Percentiles rank a stretch among this genome's conserved stretches.
These are phyloP conservation scores for Aphelenchoides fujianensis DNA, from an alignment of 1,140 invertebrate genomes.

Conservation along the genomic window DNA sequence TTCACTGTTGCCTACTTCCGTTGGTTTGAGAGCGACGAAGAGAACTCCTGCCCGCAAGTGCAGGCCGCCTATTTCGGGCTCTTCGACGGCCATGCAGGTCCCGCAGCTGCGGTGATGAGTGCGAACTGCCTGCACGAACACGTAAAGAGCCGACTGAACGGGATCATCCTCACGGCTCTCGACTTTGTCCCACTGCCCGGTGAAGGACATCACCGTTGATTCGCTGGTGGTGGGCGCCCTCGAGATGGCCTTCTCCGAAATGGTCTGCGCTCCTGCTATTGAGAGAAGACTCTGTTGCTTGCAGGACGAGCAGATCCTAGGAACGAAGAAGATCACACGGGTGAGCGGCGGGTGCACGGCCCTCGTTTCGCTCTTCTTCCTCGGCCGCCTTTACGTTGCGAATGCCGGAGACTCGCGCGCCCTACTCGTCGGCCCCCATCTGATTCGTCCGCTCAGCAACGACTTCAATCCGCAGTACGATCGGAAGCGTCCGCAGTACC, in stretches of 20 bases:
- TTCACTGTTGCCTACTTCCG: neutral
- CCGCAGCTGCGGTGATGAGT: constrained; percentile 76
- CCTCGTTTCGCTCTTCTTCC: constrained; percentile 75
- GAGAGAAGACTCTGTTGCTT: constrained; percentile 32
- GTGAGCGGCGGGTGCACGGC: constrained; percentile 78
- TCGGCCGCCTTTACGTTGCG: constrained; percentile 77
- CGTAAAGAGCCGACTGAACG: constrained; percentile 66
- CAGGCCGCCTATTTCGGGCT: constrained; percentile 73
- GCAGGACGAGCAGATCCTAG: constrained; percentile 70
- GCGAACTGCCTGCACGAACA: constrained; percentile 76
- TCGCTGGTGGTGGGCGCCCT: constrained; percentile 72
- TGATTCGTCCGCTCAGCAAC: constrained; percentile 68
- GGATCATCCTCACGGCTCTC: constrained; percentile 46
- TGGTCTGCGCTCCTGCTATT: constrained; percentile 65
- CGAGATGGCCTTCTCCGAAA: constrained; percentile 72
- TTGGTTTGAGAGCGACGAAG: constrained; percentile 53
- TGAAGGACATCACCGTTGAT: constrained; percentile 65
- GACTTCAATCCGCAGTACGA: constrained; percentile 76
- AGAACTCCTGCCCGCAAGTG: constrained; percentile 50
- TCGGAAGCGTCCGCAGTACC: constrained; percentile 68
- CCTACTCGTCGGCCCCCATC: constrained; percentile 67
- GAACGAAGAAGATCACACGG: constrained; percentile 67
- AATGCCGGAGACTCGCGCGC: constrained; percentile 82
- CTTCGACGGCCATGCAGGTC: constrained; percentile 82
- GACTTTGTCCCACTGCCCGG: constrained; percentile 16